Conservation (phyloP, 1,140 invertebrate species). For the Ceratina australensis region DNA sequence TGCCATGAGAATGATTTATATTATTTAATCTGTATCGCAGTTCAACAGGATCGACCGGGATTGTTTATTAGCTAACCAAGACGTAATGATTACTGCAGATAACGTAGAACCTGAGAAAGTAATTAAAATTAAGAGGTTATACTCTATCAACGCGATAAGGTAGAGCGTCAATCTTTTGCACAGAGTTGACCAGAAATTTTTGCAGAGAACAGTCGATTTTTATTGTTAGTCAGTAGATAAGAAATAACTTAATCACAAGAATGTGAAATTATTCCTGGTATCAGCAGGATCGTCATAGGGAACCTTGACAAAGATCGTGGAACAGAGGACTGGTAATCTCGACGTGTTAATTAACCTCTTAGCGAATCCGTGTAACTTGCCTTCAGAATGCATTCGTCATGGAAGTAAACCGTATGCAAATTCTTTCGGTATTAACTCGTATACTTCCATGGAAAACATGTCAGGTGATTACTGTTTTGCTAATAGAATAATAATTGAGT, state of each 20-base stretch:
- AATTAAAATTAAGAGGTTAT: neutral
- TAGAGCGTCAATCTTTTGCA: no score
- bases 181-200: no score
- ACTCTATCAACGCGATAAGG: no score
- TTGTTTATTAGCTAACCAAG: neutral
- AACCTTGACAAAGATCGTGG: neutral
- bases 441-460: neutral
- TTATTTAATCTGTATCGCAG: neutral
- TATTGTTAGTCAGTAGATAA: neutral
- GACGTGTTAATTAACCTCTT: conserved; percentile 15
- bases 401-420: conserved; percentile 4
- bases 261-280: neutral
- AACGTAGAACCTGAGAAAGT: neutral
- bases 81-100: neutral
- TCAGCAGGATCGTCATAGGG: neutral
- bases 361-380: neutral
- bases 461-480: neutral
- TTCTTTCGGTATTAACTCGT: neutral
- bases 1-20: no score
- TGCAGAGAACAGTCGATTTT: no score
- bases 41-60: neutral
- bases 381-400: neutral
- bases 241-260: neutral
- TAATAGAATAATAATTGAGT: no score
- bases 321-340: neutral